These are phyloP conservation scores for Darevskia mixta DNA, from an alignment of 2,797 vertebrate genomes.

Conservation along the genomic window DNA sequence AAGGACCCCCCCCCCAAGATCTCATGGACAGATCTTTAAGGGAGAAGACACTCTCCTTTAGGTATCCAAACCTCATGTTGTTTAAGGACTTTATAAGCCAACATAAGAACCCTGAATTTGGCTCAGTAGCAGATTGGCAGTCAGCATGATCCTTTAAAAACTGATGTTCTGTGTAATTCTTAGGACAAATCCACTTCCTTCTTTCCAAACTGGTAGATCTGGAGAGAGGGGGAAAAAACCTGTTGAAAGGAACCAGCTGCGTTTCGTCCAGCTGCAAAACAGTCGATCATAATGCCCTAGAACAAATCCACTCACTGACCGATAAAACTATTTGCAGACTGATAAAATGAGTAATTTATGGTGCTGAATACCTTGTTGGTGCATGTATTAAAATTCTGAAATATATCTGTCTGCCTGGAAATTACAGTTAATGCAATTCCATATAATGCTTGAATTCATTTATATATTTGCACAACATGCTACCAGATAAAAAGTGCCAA, in stretches of 20 bases:
- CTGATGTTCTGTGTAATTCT: neutral
- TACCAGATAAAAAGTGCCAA: conserved; percentile 78
- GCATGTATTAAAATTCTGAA: conserved; percentile 73
- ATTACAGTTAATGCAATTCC: conserved; percentile 79
- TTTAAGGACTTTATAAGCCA: no score
- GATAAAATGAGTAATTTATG: conserved; percentile 75
- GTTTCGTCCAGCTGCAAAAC: conserved; percentile 63
- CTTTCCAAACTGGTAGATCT: conserved; percentile 61
- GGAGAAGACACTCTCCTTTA: no score
- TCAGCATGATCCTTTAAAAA: no score
- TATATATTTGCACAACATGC: conserved; percentile 77
- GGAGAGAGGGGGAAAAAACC: conserved; percentile 42
- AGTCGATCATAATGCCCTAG: conserved; percentile 63
- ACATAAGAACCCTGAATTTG: no score
- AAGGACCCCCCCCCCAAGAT: no score
- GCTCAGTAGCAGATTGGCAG: no score
- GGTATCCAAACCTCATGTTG: no score
- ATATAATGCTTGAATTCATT: conserved; percentile 79
- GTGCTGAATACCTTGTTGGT: conserved; percentile 68
- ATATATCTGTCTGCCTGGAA: conserved; percentile 73
- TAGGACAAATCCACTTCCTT: conserved; percentile 56
- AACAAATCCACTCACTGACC: conserved; percentile 60
- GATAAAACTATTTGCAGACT: conserved; percentile 69
- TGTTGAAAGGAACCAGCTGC: conserved; percentile 60
- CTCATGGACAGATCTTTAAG: no score